Evolutionary conservation across 2,888 invertebrate genomes (phyloP), one percentile per base, ranked within the genome.

Genomic region (Aphidoletes aphidimyza): DNA sequence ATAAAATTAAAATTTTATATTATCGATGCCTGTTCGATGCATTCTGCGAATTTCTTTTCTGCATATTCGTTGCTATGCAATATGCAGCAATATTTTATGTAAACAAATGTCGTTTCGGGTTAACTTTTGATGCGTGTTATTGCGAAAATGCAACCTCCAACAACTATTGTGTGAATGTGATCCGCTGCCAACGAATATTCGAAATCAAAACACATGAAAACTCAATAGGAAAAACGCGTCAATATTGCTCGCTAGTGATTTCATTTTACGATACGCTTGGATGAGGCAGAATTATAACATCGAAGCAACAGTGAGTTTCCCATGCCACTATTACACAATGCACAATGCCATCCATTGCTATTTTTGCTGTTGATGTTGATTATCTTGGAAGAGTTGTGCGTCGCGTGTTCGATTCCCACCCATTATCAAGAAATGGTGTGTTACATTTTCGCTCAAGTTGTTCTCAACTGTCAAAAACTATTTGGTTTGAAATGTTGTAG

Each of bases 401-500:
- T 30, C 30, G 30, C 69, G 34, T 69, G 69, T 69, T 69, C 14
- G 11, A 0, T 69, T 69, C 19, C 69, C 69, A 1, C 14, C 30
- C 69, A 11, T 34, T 0, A 30, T 30, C 69, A 30, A 30, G 8
- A 30, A 69, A 69, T 69, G 69, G 69, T 30, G 69, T 69, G 69
- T 69, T 69, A 69, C 30, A 69, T 69, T 69, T 69, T 69, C 69
- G 26, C 69, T 69, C 69, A 69, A 69, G 30, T 30, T 69, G 26
- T 69, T 69, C 17, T 69, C 26, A 69, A 30, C 69, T 69, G 69
- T 69, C 69, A 69, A 69, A 69, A 69, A 69, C 69, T 30, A 69
- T 69, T 69, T 69, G 69, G n/a, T 14, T 30, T 69, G 30, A 69
- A 69, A 69, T 69, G 30, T n/a, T 54, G 47, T 47, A 47, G 47